Conservation (phyloP, 2,888 invertebrate species). For the Chalcosyrphus nemorum region DNA sequence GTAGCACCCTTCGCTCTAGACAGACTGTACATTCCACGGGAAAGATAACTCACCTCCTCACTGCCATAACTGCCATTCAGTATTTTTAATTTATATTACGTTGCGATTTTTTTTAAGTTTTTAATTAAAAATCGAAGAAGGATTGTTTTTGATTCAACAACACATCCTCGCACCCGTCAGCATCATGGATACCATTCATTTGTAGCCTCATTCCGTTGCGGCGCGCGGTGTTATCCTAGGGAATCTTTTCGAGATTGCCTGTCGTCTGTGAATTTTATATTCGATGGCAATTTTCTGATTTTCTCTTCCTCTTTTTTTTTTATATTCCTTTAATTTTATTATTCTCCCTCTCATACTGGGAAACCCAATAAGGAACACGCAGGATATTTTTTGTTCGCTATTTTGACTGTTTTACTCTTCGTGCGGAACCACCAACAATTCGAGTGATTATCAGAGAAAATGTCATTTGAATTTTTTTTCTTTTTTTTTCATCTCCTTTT, state of each 20-base stretch:
- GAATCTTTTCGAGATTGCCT: constrained; percentile 36
- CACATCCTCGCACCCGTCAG: neutral
- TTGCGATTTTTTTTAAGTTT: constrained; percentile 41
- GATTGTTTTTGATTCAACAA: constrained; percentile 39
- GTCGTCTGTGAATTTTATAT: constrained; percentile 49
- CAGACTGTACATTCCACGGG: too few relatives aligned
- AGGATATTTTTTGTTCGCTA: neutral
- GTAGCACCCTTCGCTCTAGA: too few relatives aligned
- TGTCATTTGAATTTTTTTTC: constrained; percentile 33
- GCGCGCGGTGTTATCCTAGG: constrained; percentile 31
- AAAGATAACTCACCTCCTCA: too few relatives aligned
- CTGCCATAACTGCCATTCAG: neutral
- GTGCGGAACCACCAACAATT: constrained; percentile 4
- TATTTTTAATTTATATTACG: constrained; percentile 58
- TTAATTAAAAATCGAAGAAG: constrained; percentile 61
- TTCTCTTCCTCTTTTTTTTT: neutral
- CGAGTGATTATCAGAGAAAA: constrained; percentile 61
- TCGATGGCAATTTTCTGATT: constrained; percentile 26
- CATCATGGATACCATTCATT: constrained; percentile 18
- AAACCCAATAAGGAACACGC: constrained; percentile 11
- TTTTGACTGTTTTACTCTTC: constrained; percentile 10
- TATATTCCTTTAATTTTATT: constrained; percentile 21
- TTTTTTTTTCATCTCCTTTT: neutral
- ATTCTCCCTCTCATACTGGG: constrained; percentile 23
- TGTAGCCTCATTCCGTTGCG: constrained; percentile 14